Conservation (phyloP, 2,888 invertebrate species). For the Cyaniris semiargus region DNA sequence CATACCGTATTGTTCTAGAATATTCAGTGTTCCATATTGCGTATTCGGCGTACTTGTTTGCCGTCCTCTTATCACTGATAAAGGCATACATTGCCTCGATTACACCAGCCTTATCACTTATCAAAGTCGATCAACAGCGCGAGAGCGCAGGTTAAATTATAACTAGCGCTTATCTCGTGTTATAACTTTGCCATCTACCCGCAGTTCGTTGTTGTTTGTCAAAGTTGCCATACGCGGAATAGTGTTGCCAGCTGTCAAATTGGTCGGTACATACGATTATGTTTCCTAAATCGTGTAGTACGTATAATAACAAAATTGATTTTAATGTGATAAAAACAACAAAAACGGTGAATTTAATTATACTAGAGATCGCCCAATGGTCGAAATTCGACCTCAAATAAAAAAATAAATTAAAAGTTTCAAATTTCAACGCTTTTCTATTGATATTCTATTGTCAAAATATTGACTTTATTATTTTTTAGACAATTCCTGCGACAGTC, state of each 20-base stretch:
- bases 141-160: slow-evolving; percentile 38
- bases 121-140: slow-evolving; percentile 64
- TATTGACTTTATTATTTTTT: too few relatives aligned
- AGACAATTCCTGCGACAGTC: too few relatives aligned
- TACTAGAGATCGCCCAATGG: too few relatives aligned
- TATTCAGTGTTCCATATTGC: slow-evolving; percentile 55
- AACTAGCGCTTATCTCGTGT: slow-evolving; percentile 22
- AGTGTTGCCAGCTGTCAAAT: neutral
- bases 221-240: neutral
- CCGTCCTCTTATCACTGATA: slow-evolving; percentile 71
- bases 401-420: too few relatives aligned
- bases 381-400: too few relatives aligned
- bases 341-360: too few relatives aligned
- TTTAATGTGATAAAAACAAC: too few relatives aligned
- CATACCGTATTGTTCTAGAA: slow-evolving; percentile 61
- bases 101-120: slow-evolving; percentile 66
- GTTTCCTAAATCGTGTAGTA: too few relatives aligned
- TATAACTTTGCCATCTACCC: slow-evolving; percentile 37
- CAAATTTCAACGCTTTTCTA: too few relatives aligned
- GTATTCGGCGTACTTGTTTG: slow-evolving; percentile 65
- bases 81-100: slow-evolving; percentile 72
- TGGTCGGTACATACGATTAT: too few relatives aligned
- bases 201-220: neutral
- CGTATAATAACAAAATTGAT: too few relatives aligned
- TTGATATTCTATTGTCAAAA: too few relatives aligned